Evolutionary conservation across 2,797 vertebrate species (phyloP), one percentile per base, ranked within the genome.

Genomic region (Cheirogaleus major): DNA sequence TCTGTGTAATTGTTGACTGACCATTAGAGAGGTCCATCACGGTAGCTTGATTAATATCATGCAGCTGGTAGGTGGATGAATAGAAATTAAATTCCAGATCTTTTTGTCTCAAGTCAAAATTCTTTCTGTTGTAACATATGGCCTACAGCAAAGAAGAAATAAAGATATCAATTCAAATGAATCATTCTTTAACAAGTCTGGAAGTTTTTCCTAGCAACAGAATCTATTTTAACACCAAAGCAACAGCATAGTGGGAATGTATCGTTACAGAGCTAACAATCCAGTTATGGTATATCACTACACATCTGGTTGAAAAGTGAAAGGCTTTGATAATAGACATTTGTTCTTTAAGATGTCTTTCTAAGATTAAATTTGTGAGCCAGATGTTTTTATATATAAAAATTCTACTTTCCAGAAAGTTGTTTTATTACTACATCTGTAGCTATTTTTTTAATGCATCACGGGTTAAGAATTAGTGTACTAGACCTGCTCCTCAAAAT

Each of bases 101-200:
- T 86, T 93, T 92, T 91, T 89, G 69, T 89, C 27, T 95, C 65
- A 84, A 85, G 72, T 88, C 70, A 94, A 85, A 89, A 57, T 69
- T 83, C 38, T 96, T 95, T 97, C 65, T 96, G 35, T 72, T 87
- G n/a, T 87, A 96, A 81, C 94, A 96, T 94, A 96, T 94, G 93
- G 79, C 70, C 78, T 95, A 91, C 2, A 94, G 59, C 67, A 89
- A 87, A 95, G 32, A 72, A 95, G 38, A 94, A 96, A 94, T 93
- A 91, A 91, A 95, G 35, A 78, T 96, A 94, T 84, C 91, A 96
- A 89, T 94, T 98, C 96, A 97, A 96, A 96, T 91, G 35, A 50
- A 93, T 75, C 73, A 82, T 20, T 95, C 25, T 94, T 96, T 83
- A 96, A 93, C 69, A 94, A 96, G 75, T 93, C n/a, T 96, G 82